Evolutionary conservation across 2,797 vertebrate genomes (phyloP), one percentile per base, ranked within the genome.

Genomic region (Megaceryle alcyon): DNA sequence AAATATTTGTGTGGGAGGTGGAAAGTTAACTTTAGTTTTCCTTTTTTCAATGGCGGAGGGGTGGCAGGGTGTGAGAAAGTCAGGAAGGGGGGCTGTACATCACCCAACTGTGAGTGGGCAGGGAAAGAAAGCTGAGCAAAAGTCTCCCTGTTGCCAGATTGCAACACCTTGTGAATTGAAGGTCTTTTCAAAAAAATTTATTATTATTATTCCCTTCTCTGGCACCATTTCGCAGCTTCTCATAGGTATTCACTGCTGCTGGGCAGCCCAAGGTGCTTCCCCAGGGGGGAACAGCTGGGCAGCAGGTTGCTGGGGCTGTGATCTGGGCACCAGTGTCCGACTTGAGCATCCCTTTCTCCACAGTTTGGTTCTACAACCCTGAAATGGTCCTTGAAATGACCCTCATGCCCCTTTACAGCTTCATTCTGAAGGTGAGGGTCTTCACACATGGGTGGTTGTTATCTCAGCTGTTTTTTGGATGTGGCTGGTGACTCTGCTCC

Each of bases 1-100:
- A 97, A 97, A 98, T 97, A 97, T 96, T 97, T 98, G 98, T 97
- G 97, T 98, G 97, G 98, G 98, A 97, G 94, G 97, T 86, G 96
- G 97, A 97, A 98, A 97, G 97, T 98, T 98, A 98, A 97, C 97
- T 98, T 96, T 86, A 94, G 81, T 95, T 98, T 98, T 97, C 94
- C 94, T 96, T 97, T 96, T 95, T 96, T 83, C 85, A 76, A 54
- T 72, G 43, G 75, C 2, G 2, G 44, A 41, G 51, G 88, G 82
- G 79, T 43, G 75, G 81, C 75, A 92, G 91, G 84, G 87, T 83
- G 92, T 82, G 89, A 94, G 91, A 87, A 94, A 94, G 92, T 86
- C 91, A 60, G 86, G 76, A 48, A 8, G 68, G 53, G 41, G 86
- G 57, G 89, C 81, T 93, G 92, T 93, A 75, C 51, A 57, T 97